Percentiles rank a stretch among this genome's conserved stretches.
These are phyloP conservation scores for Chelonia mydas DNA, from an alignment of 2,797 vertebrate genomes.

Conservation along the genomic window DNA sequence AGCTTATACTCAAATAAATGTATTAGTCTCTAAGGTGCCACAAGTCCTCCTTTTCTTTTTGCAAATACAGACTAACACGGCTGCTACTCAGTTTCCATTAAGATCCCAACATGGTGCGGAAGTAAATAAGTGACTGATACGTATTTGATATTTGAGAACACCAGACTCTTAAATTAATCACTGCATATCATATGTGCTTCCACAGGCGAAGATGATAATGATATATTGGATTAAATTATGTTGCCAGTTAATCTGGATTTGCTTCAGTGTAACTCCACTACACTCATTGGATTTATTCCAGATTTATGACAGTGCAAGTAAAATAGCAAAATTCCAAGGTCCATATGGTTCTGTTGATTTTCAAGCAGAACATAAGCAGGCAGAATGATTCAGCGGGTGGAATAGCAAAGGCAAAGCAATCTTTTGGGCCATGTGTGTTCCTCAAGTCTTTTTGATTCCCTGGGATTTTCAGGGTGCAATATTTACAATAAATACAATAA, in stretches of 20 bases:
- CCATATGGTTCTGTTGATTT: neutral
- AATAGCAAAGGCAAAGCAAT: neutral
- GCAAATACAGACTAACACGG: too few relatives aligned
- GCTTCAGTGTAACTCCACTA: conserved; percentile 51
- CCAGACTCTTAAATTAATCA: neutral
- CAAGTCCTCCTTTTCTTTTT: too few relatives aligned
- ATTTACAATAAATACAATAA: neutral
- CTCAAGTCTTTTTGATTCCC: neutral
- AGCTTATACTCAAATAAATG: too few relatives aligned
- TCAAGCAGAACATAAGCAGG: neutral
- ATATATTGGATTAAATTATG: conserved; percentile 47
- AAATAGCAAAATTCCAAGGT: neutral
- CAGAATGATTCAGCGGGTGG: neutral
- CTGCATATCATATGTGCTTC: neutral
- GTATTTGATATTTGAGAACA: neutral
- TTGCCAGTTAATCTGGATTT: conserved; percentile 49
- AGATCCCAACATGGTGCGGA: neutral
- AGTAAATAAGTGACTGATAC: conserved; percentile 5
- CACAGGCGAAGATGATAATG: conserved; percentile 20
- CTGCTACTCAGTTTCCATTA: neutral
- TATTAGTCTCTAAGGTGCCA: too few relatives aligned
- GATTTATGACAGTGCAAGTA: neutral
- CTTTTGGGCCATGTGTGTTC: neutral
- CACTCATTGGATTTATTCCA: conserved; percentile 31
- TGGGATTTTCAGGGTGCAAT: rapidly evolving